phyloP scores from a whole-genome alignment of 1,140 invertebrate genomes.

The Drosophila biarmipes region DNA sequence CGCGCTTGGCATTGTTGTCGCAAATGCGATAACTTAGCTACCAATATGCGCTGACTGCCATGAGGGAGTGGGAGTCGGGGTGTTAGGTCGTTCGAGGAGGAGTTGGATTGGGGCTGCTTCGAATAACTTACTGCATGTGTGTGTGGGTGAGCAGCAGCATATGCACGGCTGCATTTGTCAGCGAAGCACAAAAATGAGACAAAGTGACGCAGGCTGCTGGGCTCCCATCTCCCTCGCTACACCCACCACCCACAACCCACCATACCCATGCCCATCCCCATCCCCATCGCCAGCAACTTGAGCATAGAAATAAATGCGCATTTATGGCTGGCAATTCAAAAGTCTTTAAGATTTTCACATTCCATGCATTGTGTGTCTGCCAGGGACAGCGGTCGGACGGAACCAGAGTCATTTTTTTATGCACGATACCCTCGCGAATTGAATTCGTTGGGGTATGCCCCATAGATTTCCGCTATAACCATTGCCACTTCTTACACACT shows the following conservation, averaged over 20 bases:
- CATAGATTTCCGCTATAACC: background rate
- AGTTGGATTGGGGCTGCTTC: constrained; percentile 6
- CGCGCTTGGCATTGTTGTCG: constrained; percentile 74
- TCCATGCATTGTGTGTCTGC: constrained; percentile 78
- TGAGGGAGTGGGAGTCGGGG: constrained; percentile 3
- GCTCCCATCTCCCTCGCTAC: constrained; percentile 20
- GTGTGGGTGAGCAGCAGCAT: constrained; percentile 48
- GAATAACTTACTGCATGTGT: constrained; percentile 48
- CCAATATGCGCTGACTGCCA: constrained; percentile 81
- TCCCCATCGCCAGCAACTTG: constrained; percentile 56
- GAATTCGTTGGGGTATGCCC: background rate
- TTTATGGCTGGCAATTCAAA: constrained; percentile 82
- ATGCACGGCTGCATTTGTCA: constrained; percentile 83
- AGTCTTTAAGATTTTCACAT: constrained; percentile 83
- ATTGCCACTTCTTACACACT: background rate
- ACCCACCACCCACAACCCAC: constrained; percentile 5
- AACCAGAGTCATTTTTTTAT: constrained; percentile 59
- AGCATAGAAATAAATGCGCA: constrained; percentile 83
- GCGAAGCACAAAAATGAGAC: constrained; percentile 82
- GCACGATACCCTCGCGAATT: constrained; percentile 27
- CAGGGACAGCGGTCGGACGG: constrained; percentile 61
- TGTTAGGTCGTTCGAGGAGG: background rate
- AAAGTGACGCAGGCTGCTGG: constrained; percentile 71
- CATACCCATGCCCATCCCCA: constrained; percentile 13
- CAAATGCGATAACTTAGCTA: constrained; percentile 83